Percentiles rank a stretch among this genome's conserved stretches.
Evolutionary conservation across 2,888 invertebrate genomes (phyloP).

Genomic region (Ornithoptera priamus): DNA sequence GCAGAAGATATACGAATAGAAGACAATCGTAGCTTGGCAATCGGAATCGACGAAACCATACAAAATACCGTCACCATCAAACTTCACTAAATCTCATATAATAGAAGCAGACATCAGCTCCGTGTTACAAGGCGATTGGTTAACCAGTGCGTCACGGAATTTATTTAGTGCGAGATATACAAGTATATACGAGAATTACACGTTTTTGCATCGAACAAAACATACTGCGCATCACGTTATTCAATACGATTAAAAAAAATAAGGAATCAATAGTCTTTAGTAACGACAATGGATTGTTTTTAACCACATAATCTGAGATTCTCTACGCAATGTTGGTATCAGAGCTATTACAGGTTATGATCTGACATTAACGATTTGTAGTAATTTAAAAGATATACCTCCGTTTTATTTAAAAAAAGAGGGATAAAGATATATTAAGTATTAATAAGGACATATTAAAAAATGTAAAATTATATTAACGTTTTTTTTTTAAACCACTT

Average conservation of each 20-base stretch:
- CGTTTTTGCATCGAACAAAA: slow-evolving; percentile 1
- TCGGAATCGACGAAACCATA: too few species aligned
- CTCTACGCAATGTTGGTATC: slow-evolving; percentile 15
- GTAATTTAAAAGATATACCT: neutral
- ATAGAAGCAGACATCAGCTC: too few species aligned
- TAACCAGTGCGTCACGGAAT: neutral
- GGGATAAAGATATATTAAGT: too few species aligned
- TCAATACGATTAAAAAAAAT: slow-evolving; percentile 13
- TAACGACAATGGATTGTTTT: slow-evolving; percentile 15
- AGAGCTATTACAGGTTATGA: slow-evolving; percentile 17
- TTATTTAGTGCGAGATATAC: neutral
- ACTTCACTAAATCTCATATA: too few species aligned
- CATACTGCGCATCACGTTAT: slow-evolving; percentile 16
- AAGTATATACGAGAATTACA: neutral
- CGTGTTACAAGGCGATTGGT: too few species aligned
- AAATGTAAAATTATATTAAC: too few species aligned
- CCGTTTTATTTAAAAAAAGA: neutral
- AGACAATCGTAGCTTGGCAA: too few species aligned
- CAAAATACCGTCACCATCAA: too few species aligned
- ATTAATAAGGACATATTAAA: too few species aligned
- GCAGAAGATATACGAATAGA: too few species aligned
- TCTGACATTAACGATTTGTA: neutral
- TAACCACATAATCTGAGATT: neutral
- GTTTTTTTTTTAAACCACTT: too few species aligned
- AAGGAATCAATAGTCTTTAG: slow-evolving; percentile 13